These are phyloP conservation scores for Ictidomys tridecemlineatus DNA, from an alignment of 2,113 vertebrate genomes.

Conservation along the genomic window DNA sequence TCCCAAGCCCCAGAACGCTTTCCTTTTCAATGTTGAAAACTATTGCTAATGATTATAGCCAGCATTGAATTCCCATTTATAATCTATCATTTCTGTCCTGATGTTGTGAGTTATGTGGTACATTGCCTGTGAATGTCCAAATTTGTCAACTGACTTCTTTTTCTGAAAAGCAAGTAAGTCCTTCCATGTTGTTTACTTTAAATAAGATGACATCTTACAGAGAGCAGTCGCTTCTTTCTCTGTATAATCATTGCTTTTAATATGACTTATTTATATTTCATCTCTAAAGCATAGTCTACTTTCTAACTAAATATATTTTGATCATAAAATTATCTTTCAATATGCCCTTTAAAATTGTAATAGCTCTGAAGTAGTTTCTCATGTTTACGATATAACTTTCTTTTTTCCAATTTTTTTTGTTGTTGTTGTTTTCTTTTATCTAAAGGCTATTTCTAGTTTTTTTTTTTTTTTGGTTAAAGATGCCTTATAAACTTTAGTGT, in stretches of 20 bases:
- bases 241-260: background rate
- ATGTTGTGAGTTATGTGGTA: background rate
- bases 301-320: slow-evolving; percentile 21
- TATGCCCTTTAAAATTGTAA: background rate
- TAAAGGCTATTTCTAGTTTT: slow-evolving; percentile 34
- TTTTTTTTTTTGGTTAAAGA: slow-evolving; percentile 54
- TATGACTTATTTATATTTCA: background rate
- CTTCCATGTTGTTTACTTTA: slow-evolving; percentile 36
- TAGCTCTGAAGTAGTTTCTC: slow-evolving; percentile 49
- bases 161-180: background rate
- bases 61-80: background rate
- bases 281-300: background rate
- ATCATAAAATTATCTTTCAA: slow-evolving; percentile 50
- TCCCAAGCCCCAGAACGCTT: background rate
- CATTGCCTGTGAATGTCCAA: background rate
- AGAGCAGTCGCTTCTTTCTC: slow-evolving; percentile 24
- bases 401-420: background rate
- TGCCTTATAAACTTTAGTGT: slow-evolving; percentile 49
- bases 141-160: background rate
- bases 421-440: background rate
- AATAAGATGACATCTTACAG: slow-evolving; percentile 46
- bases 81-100: background rate
- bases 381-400: background rate
- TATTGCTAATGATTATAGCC: background rate
- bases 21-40: background rate